A percentile compares a stretch with the other conserved stretches of the same genome.
These are phyloP conservation scores for Orchesellides sinensis DNA, from an alignment of 2,888 invertebrate genomes.

Conservation along the genomic window DNA sequence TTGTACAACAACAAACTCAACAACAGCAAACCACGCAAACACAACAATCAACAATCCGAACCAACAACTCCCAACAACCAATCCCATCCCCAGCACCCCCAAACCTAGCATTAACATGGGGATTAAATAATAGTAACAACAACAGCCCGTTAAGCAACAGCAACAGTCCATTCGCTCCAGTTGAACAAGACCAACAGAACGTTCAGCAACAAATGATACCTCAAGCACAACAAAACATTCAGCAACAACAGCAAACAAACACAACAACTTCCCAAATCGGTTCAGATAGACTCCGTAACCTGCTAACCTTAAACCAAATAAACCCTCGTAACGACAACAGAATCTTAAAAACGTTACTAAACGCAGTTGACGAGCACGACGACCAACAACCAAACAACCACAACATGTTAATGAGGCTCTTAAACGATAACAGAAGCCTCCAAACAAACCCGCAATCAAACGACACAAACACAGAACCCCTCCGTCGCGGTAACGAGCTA, in stretches of 20 bases:
- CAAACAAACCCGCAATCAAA: slow-evolving; percentile 8
- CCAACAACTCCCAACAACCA: slow-evolving; percentile 28
- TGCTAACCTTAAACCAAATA: slow-evolving; percentile 78
- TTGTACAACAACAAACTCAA: slow-evolving; percentile 4
- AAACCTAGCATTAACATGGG: slow-evolving; percentile 68
- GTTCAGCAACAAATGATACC: slow-evolving; percentile 31
- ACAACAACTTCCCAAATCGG: slow-evolving; percentile 23
- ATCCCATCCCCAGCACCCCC: slow-evolving; percentile 59
- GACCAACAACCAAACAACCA: slow-evolving; percentile 75
- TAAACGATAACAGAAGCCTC: slow-evolving; percentile 62
- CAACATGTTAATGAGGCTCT: slow-evolving; percentile 75
- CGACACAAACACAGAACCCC: no score
- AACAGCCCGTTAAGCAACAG: slow-evolving; percentile 42
- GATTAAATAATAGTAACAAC: slow-evolving; percentile 32
- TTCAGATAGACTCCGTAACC: slow-evolving; percentile 79
- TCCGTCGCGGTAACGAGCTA: slow-evolving; percentile 79
- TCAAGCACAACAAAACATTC: slow-evolving; percentile 39
- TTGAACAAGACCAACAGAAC: background rate
- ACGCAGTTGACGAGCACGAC: slow-evolving; percentile 83
- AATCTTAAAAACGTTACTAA: slow-evolving; percentile 80
- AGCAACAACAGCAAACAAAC: slow-evolving; percentile 30
- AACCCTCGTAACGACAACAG: slow-evolving; percentile 70
- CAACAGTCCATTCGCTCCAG: slow-evolving; percentile 34
- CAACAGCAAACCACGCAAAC: slow-evolving; percentile 34
- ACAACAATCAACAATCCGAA: background rate